These are phyloP conservation scores for Drosophila phalerata DNA, from an alignment of 2,888 invertebrate species.

Conservation along the genomic window DNA sequence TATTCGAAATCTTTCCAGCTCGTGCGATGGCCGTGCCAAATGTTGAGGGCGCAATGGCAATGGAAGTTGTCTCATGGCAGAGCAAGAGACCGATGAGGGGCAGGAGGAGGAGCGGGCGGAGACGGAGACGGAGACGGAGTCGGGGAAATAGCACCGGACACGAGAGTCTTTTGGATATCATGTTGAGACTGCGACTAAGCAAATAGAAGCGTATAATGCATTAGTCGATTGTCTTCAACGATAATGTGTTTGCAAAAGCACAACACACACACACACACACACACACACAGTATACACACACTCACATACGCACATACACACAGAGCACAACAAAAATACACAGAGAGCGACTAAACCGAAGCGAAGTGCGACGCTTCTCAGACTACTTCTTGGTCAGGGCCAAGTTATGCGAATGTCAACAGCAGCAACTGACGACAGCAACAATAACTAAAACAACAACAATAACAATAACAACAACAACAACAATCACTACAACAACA, in stretches of 20 bases:
- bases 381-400: slow-evolving; percentile 79
- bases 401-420: slow-evolving; percentile 75
- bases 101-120: slow-evolving; percentile 42
- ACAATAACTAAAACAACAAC: slow-evolving; percentile 8
- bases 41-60: slow-evolving; percentile 85
- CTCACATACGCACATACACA: slow-evolving; percentile 1
- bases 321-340: not conserved
- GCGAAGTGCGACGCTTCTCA: slow-evolving; percentile 55
- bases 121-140: slow-evolving; percentile 37
- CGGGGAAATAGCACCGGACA: slow-evolving; percentile 36
- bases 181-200: slow-evolving; percentile 56
- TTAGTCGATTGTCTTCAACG: slow-evolving; percentile 53
- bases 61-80: slow-evolving; percentile 65
- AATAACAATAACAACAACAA: slow-evolving; percentile 10
- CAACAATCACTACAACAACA: slow-evolving; percentile 8
- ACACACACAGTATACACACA: not conserved
- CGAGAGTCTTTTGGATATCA: slow-evolving; percentile 61
- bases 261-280: slow-evolving; percentile 19
- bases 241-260: slow-evolving; percentile 58
- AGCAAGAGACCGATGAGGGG: slow-evolving; percentile 40
- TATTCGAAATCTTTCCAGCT: slow-evolving; percentile 85
- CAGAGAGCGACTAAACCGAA: slow-evolving; percentile 29
- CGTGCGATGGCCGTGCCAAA: slow-evolving; percentile 85
- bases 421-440: slow-evolving; percentile 31
- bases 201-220: slow-evolving; percentile 70